Conservation (phyloP, 2,888 invertebrate genomes). For the Mechanitis messenoides region DNA sequence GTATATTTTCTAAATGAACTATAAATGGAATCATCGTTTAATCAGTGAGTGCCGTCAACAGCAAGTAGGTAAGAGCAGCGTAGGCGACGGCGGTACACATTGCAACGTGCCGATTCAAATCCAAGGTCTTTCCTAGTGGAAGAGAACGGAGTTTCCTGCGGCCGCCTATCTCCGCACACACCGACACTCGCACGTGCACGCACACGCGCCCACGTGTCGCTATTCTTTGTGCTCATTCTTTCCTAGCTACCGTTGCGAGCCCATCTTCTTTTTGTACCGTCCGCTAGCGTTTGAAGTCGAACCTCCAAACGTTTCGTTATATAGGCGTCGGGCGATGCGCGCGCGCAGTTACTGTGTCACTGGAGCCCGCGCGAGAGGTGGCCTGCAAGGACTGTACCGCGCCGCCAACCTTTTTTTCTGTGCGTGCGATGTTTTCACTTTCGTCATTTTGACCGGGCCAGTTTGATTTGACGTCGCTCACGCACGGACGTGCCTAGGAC, state of each 20-base stretch:
- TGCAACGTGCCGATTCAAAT: slow-evolving; percentile 75
- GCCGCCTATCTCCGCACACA: slow-evolving; percentile 73
- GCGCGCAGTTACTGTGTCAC: slow-evolving; percentile 74
- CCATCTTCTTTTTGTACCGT: slow-evolving; percentile 73
- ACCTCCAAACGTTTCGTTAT: slow-evolving; percentile 69
- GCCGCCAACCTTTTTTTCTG: slow-evolving; percentile 72
- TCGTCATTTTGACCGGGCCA: slow-evolving; percentile 77
- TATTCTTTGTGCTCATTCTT: slow-evolving; percentile 71
- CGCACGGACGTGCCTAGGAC: slow-evolving; percentile 73
- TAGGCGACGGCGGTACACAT: slow-evolving; percentile 75
- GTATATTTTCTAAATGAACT: slow-evolving; percentile 35
- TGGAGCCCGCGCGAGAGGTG: slow-evolving; percentile 72
- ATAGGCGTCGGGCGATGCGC: slow-evolving; percentile 72
- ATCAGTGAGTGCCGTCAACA: slow-evolving; percentile 49
- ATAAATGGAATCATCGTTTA: slow-evolving; percentile 57
- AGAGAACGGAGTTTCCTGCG: slow-evolving; percentile 78
- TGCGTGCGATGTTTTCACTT: slow-evolving; percentile 76
- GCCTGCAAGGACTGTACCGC: slow-evolving; percentile 73
- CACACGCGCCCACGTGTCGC: slow-evolving; percentile 69
- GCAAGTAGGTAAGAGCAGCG: slow-evolving; percentile 69
- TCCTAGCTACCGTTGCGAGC: slow-evolving; percentile 69
- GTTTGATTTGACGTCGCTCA: slow-evolving; percentile 74
- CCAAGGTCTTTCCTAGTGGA: slow-evolving; percentile 78
- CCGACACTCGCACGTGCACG: slow-evolving; percentile 65
- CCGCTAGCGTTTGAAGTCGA: slow-evolving; percentile 66